Evolutionary conservation across 2,888 invertebrate species (phyloP), one percentile per base, ranked within the genome.

Genomic region (Parthenolecanium corni): DNA sequence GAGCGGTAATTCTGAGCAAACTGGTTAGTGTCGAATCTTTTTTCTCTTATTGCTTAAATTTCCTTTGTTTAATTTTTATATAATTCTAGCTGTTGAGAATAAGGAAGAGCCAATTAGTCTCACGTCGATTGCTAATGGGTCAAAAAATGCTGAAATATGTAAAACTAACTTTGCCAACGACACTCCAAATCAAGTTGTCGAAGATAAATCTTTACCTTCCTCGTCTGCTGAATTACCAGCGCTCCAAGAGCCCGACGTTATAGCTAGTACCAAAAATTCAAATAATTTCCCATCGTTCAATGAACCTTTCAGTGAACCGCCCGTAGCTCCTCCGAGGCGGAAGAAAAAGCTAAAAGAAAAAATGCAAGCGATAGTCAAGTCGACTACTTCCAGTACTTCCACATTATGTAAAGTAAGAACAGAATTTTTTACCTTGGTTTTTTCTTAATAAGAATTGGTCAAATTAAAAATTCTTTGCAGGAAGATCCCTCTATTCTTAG

Each of bases 171-270:
- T 23, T n/a, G 20, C 16, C 21, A 20, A 31, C n/a, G 36, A 61
- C 38, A 31, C 61, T 16, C 36, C 61, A 21, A 36, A 20, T 14
- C n/a, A 49, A 21, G 24, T 40, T 16, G 42, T 40, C 23, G 54
- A 54, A 14, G 54, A 40, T 16, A 52, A 52, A 4, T 49, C 54
- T 12, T 23, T 21, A 25, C 56, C 54, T 23, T 21, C 24, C 11
- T 16, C 57, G 12, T 23, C 24, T 20, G 1, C 57, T 24, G 1
- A 51, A 23, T 18, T 38, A 36, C 52, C 58, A 21, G 42, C 66
- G 24, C 77, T 82, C 72, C 83, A 83, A 72, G 92, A 92, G 74
- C 93, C 93, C 2, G 93, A 94, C 76, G 89, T 93, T 70, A 90
- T 93, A 69, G 89, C 90, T 64, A 93, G 92, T 76, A 89, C 92